Evolutionary conservation across 2,797 vertebrate genomes (phyloP), one percentile per base, ranked within the genome.

Genomic region (Poeciliopsis infans): DNA sequence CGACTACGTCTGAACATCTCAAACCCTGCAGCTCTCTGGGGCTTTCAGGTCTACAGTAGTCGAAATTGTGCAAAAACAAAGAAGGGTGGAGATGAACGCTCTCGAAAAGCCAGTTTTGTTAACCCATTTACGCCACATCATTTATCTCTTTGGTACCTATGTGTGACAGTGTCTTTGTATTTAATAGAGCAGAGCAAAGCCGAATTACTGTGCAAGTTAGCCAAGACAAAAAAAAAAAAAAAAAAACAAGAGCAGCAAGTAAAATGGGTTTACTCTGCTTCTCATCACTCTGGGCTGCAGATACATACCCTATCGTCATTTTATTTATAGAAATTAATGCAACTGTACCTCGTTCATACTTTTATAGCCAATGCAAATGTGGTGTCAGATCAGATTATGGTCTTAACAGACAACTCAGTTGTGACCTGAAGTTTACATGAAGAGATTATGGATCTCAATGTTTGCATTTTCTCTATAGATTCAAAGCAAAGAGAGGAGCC

Each of bases 291-390:
- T n/a, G 31, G 41, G 39, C 49, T 45, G 23, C 49, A 69, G 78
- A 77, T 36, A 20, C 59, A 45, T 10, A 55, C 74, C 74, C 33
- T 79, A 39, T 13, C 5, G 79, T 46, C n/a, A 10, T 39, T 66
- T 47, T n/a, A 76, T 75, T 53, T 49, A 39, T 80, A 73, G 86
- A 92, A 91, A 88, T 85, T 13, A 77, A 70, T 11, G 68, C 61
- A 76, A 1, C 45, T n/a, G 45, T 43, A 47, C 53, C 51, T 70
- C 20, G 7, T 8, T 31, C 28, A 28, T 23, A 73, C 25, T 47
- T 87, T 78, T 68, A 88, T 73, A 68, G 78, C 23, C 36, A 61
- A 89, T 92, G 88, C 87, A 93, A 92, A 93, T 76, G 25, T 28
- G 76, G n/a, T 36, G 31, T 73, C 74, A 36, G 53, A 46, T 49